Evolutionary conservation across 2,888 invertebrate species (phyloP), one percentile per base, ranked within the genome.

Genomic region (Ecdyonurus torrentis): DNA sequence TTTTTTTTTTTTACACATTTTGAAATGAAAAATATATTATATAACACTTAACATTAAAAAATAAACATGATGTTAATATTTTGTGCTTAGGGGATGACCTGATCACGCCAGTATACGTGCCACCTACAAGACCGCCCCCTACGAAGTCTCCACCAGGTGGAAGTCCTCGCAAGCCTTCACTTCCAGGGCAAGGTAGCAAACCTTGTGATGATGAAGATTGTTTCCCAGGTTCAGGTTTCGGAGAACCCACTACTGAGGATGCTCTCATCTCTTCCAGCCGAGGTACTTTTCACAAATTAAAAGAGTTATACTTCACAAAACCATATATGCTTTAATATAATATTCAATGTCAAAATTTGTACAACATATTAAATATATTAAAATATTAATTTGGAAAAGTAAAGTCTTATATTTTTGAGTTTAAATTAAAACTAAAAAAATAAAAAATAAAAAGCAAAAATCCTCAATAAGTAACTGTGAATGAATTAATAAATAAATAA

Each of bases 31-130:
- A n/a, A n/a, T n/a, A n/a, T n/a, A n/a, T n/a, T n/a, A n/a, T n/a
- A n/a, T n/a, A n/a, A n/a, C n/a, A n/a, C n/a, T n/a, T n/a, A n/a
- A n/a, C n/a, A n/a, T n/a, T n/a, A n/a, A n/a, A n/a, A n/a, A n/a
- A n/a, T n/a, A n/a, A n/a, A n/a, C n/a, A n/a, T n/a, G n/a, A n/a
- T n/a, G n/a, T n/a, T n/a, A n/a, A n/a, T n/a, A n/a, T n/a, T n/a
- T n/a, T n/a, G n/a, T n/a, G n/a, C n/a, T n/a, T 70, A 66, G 75
- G 74, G 2, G 94, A 95, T 73, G 94, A 94, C 73, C 82, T 96
- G 63, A 92, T 95, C 68, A 94, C 92, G 1, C 93, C 95, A 0
- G 91, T 94, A 1, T 92, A 91, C 73, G 87, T 91, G 18, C 90
- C 91, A 1, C 87, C 91, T 1, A 85, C 86, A 37, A 80, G 82